Percentiles rank a stretch among this genome's conserved stretches.
These are phyloP conservation scores for Philopotamus ludificatus DNA, from an alignment of 1,140 invertebrate genomes.

Conservation along the genomic window DNA sequence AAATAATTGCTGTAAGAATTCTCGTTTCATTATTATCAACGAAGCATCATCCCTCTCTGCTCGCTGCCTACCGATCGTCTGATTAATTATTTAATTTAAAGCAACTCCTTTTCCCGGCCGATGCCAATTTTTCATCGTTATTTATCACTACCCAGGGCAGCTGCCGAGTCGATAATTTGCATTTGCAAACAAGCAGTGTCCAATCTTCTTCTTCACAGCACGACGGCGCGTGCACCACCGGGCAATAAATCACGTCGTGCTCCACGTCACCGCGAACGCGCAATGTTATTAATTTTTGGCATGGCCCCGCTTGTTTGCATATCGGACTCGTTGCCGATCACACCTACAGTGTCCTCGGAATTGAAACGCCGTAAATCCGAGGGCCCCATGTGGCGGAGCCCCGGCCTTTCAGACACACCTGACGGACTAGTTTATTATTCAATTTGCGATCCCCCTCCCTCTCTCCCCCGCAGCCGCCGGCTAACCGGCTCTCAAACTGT, in stretches of 20 bases:
- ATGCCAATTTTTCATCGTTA: neutral
- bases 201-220: neutral
- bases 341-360: neutral
- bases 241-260: neutral
- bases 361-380: neutral
- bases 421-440: conserved; percentile 10
- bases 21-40: too few species aligned
- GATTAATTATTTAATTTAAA: neutral
- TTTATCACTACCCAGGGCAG: neutral
- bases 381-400: neutral
- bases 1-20: too few species aligned
- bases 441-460: neutral
- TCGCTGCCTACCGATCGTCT: too few species aligned
- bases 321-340: neutral
- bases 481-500: neutral
- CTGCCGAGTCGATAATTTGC: neutral
- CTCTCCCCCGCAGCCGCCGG: too few species aligned
- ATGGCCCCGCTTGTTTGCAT: neutral
- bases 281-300: neutral
- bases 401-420: neutral
- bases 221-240: neutral
- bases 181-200: too few species aligned
- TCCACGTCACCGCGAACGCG: neutral
- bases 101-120: neutral
- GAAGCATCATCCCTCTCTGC: too few species aligned